Percentiles rank a stretch among this genome's conserved stretches.
Conservation (phyloP, 2,888 invertebrate species). For the Dasysyrphus tricinctus region DNA sequence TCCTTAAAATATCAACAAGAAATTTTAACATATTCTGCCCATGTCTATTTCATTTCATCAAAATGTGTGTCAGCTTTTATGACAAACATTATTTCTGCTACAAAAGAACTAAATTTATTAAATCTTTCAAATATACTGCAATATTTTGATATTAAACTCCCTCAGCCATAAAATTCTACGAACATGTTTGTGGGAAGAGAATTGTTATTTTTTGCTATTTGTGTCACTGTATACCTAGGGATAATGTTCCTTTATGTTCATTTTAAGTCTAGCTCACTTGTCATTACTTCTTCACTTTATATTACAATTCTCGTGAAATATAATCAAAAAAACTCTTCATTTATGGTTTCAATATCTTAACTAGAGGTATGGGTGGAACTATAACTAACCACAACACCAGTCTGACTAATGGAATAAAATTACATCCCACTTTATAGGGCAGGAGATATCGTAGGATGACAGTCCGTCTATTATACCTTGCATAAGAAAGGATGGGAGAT, state of each 20-base stretch:
- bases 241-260: not conserved
- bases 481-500: not conserved
- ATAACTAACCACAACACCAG: not conserved
- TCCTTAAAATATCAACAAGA: not conserved
- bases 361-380: not conserved
- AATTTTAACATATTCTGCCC: not conserved
- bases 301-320: not conserved
- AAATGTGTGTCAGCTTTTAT: not conserved
- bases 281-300: not conserved
- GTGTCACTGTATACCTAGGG: not conserved
- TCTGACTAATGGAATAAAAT: not conserved
- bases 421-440: not conserved
- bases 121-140: too few relatives aligned
- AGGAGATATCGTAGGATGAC: not conserved
- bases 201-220: not conserved
- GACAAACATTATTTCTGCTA: not conserved
- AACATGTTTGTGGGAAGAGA: not conserved
- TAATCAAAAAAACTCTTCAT: not conserved
- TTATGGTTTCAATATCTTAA: not conserved
- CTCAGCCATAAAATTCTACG: not conserved
- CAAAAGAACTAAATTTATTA: too few relatives aligned
- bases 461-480: not conserved
- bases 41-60: not conserved
- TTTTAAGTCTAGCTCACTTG: not conserved
- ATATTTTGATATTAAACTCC: not conserved